Conservation (phyloP, 2,797 vertebrate species). For the Gymnopithys bicolor region DNA sequence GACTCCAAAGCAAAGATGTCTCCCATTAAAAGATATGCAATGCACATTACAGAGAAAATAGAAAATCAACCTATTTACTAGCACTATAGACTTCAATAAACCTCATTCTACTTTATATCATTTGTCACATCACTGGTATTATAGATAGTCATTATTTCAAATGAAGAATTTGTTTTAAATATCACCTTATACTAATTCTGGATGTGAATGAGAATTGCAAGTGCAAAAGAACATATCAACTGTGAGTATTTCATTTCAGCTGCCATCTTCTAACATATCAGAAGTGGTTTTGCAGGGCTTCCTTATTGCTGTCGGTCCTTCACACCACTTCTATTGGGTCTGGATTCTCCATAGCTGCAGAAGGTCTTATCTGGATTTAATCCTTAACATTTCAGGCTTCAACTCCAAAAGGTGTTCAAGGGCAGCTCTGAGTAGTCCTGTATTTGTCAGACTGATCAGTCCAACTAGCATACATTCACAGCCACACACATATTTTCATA, state of each 20-base stretch:
- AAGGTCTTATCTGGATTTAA: neutral
- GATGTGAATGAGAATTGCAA: neutral
- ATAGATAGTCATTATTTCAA: neutral
- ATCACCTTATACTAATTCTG: neutral
- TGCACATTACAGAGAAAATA: neutral
- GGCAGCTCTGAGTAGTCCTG: neutral
- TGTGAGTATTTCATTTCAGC: neutral
- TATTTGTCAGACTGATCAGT: neutral
- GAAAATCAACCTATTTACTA: neutral
- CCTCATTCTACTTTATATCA: neutral
- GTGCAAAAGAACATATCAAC: neutral
- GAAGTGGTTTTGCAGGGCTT: neutral
- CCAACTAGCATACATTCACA: neutral
- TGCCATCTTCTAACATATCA: neutral
- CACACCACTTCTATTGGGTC: fast-evolving
- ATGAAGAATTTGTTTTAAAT: neutral
- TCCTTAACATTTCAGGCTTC: neutral
- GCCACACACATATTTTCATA: neutral
- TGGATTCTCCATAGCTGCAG: neutral
- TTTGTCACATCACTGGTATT: neutral
- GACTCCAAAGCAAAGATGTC: neutral
- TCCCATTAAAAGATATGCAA: neutral
- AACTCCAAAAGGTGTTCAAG: neutral
- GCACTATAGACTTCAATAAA: neutral
- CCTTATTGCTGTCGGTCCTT: neutral